These are phyloP conservation scores for Nyctibius grandis DNA, from an alignment of 2,797 vertebrate genomes.

Conservation along the genomic window DNA sequence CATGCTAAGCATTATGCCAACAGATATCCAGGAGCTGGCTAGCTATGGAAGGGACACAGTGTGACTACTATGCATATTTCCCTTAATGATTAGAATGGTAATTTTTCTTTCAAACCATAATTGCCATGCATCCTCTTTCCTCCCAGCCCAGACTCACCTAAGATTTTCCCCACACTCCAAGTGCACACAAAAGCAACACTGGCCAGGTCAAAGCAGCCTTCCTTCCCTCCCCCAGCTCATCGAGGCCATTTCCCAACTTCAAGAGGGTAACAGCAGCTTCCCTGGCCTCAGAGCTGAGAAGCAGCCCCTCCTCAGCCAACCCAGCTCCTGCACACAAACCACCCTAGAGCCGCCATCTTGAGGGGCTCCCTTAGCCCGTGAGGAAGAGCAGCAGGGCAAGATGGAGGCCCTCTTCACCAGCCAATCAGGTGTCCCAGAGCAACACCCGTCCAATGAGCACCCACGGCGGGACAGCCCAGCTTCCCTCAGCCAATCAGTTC, in stretches of 20 bases:
- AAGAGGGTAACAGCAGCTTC: background rate
- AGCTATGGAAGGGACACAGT: rapidly evolving
- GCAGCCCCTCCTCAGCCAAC: background rate
- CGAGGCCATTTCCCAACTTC: background rate
- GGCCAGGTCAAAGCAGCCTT: background rate
- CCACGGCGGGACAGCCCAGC: rapidly evolving
- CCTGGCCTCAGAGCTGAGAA: background rate
- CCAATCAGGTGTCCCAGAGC: background rate
- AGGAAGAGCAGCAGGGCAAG: background rate
- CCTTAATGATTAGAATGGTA: background rate
- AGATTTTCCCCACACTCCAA: rapidly evolving
- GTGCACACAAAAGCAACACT: background rate
- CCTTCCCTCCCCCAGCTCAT: background rate
- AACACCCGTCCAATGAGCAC: background rate
- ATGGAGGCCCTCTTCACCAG: background rate
- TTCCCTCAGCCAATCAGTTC: background rate
- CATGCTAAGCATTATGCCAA: background rate
- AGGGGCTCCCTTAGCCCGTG: rapidly evolving
- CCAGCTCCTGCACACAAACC: background rate
- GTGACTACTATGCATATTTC: background rate
- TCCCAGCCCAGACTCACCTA: background rate
- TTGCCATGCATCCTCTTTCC: background rate
- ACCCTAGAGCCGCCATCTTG: background rate
- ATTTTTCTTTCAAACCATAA: background rate
- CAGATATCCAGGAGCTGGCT: background rate